A percentile compares a stretch with the other conserved stretches of the same genome.
Evolutionary conservation across 2,888 invertebrate species (phyloP).

Genomic region (Bruchidius siliquastri): DNA sequence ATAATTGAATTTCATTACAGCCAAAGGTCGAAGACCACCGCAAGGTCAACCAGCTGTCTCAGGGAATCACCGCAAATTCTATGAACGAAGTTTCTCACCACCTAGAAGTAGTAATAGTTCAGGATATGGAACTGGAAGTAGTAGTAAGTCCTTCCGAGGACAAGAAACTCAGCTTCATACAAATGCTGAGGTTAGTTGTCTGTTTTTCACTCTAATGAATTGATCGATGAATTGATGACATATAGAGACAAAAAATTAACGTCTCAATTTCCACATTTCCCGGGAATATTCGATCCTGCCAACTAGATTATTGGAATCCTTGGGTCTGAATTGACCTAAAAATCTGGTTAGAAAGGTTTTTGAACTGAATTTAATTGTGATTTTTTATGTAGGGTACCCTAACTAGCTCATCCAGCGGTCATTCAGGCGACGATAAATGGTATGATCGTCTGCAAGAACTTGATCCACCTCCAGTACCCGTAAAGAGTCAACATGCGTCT

Average conservation of each 20-base stretch:
- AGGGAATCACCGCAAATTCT: slow-evolving; percentile 61
- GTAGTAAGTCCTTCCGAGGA: slow-evolving; percentile 46
- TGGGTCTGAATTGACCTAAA: no score
- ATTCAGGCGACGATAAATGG: slow-evolving; percentile 64
- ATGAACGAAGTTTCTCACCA: slow-evolving; percentile 71
- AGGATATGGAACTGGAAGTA: slow-evolving; percentile 76
- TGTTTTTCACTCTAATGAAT: no score
- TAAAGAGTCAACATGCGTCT: slow-evolving; percentile 39
- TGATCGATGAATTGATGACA: no score
- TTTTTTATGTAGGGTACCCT: slow-evolving; percentile 51
- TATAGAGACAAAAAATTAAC: no score
- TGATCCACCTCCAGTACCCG: slow-evolving; percentile 54
- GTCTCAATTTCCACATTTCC: no score
- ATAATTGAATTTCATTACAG: not conserved
- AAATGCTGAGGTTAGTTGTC: slow-evolving; percentile 44
- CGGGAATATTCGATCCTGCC: no score
- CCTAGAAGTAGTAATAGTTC: slow-evolving; percentile 75
- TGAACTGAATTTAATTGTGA: not conserved
- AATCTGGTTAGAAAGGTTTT: no score
- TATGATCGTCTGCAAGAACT: slow-evolving; percentile 52
- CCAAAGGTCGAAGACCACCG: slow-evolving; percentile 46
- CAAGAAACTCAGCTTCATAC: slow-evolving; percentile 40
- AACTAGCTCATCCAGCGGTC: slow-evolving; percentile 60
- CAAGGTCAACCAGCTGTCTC: slow-evolving; percentile 53
- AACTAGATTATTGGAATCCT: no score